Evolutionary conservation across 1,140 invertebrate species (phyloP).

Genomic region (Dermatophagoides farinae): DNA sequence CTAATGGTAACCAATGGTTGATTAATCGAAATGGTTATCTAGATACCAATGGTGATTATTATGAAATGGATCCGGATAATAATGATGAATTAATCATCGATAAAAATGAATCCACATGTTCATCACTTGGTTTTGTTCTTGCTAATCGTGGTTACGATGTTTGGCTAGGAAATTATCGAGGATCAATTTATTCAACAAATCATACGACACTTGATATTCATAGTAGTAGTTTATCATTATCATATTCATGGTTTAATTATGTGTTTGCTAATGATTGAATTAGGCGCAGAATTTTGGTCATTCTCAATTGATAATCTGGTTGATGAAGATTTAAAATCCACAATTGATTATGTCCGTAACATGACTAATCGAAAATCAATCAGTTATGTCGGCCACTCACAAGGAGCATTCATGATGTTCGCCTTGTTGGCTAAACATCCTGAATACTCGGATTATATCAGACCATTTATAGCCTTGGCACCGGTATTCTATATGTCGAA

Average conservation of each 20-base stretch:
- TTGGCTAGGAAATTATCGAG: slow-evolving; percentile 28
- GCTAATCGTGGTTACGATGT: slow-evolving; percentile 32
- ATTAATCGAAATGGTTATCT: slow-evolving; percentile 30
- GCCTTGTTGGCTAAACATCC: slow-evolving; percentile 39
- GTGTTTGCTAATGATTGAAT: too few species aligned
- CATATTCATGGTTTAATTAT: too few species aligned
- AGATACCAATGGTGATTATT: neutral
- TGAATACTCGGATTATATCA: slow-evolving; percentile 37
- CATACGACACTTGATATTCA: slow-evolving; percentile 15
- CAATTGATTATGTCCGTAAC: slow-evolving; percentile 30
- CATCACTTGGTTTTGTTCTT: slow-evolving; percentile 25
- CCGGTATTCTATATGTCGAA: slow-evolving; percentile 48
- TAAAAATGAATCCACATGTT: neutral
- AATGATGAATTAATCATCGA: neutral
- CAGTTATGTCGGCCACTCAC: slow-evolving; percentile 39
- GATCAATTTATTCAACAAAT: slow-evolving; percentile 26
- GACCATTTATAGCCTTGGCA: slow-evolving; percentile 39
- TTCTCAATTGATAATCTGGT: slow-evolving; percentile 25
- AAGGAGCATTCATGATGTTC: slow-evolving; percentile 42
- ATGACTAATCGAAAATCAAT: slow-evolving; percentile 28
- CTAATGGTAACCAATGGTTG: slow-evolving; percentile 50
- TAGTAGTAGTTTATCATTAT: slow-evolving; percentile 33
- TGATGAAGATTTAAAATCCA: slow-evolving; percentile 29
- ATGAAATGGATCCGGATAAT: neutral
- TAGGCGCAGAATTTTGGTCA: slow-evolving; percentile 23